These are phyloP conservation scores for Rhizomys pruinosus DNA, from an alignment of 2,113 vertebrate species.

Conservation along the genomic window DNA sequence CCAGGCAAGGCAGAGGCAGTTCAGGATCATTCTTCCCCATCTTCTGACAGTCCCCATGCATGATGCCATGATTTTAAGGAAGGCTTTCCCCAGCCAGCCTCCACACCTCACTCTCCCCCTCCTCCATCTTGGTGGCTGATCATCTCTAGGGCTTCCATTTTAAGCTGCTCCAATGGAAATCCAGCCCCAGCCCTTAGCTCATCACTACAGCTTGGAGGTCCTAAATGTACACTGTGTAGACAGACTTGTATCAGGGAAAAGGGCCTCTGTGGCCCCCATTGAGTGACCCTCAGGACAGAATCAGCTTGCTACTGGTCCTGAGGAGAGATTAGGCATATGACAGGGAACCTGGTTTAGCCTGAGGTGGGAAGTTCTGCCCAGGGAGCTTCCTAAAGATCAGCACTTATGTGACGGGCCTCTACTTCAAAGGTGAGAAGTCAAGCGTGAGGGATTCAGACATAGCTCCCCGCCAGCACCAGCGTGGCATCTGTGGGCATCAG, in stretches of 20 bases:
- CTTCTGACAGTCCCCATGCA: neutral
- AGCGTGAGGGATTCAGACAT: fast-evolving
- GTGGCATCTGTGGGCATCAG: too few species aligned
- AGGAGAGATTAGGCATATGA: neutral
- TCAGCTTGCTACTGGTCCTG: neutral
- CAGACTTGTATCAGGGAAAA: too few species aligned
- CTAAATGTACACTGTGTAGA: too few species aligned
- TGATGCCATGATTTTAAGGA: neutral
- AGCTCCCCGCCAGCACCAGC: too few species aligned
- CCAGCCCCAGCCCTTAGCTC: neutral
- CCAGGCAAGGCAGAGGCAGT: neutral
- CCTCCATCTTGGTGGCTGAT: neutral
- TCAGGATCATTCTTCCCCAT: neutral
- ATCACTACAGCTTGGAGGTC: neutral
- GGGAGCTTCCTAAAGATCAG: neutral
- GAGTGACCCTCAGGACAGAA: neutral
- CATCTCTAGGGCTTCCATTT: neutral
- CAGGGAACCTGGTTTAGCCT: neutral
- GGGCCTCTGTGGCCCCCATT: neutral
- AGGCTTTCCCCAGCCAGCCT: neutral
- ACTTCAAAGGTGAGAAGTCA: neutral
- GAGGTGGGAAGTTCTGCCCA: too few species aligned
- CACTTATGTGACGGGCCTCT: neutral
- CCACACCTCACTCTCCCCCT: fast-evolving
- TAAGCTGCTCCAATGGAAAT: fast-evolving